These are phyloP conservation scores for Nyctibius grandis DNA, from an alignment of 2,797 vertebrate genomes.

Conservation along the genomic window DNA sequence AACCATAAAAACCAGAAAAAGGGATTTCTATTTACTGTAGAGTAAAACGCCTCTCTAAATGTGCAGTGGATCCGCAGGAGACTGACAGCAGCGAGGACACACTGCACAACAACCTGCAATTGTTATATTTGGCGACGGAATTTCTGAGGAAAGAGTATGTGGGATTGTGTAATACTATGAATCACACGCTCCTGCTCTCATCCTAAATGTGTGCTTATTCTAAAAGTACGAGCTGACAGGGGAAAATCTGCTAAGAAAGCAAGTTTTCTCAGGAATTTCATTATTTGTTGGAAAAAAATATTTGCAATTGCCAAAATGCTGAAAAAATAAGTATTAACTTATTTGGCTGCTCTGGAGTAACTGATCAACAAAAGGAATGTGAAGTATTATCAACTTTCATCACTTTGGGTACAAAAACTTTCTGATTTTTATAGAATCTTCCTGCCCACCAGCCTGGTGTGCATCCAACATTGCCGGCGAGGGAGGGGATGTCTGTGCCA, in stretches of 20 bases:
- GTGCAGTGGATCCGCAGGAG: neutral
- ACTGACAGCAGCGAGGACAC: slow-evolving; percentile 18
- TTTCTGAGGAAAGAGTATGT: neutral
- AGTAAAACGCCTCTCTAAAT: slow-evolving; percentile 33
- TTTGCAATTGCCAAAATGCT: neutral
- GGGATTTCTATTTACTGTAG: slow-evolving; percentile 19
- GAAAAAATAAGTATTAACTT: neutral
- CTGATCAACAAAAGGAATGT: neutral
- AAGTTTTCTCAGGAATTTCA: neutral
- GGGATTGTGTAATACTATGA: slow-evolving; percentile 44
- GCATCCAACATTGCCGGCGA: rapidly evolving
- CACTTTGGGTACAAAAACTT: neutral
- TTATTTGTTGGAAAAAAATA: neutral
- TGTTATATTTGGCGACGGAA: slow-evolving; percentile 16
- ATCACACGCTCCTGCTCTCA: slow-evolving; percentile 24
- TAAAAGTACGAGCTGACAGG: neutral
- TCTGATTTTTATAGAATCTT: neutral
- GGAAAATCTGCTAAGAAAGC: neutral
- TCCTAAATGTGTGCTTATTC: neutral
- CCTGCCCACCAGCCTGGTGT: rapidly evolving
- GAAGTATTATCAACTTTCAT: neutral
- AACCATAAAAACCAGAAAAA: neutral
- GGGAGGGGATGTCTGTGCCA: neutral
- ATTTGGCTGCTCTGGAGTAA: neutral
- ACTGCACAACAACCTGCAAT: neutral